A percentile compares a stretch with the other conserved stretches of the same genome.
phyloP scores from a whole-genome alignment of 2,113 vertebrate genomes.

The human (Homo sapiens) region GRCh38 chr5:159167501-159168000 shows the following conservation, averaged over 20 bases:
- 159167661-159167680: slow-evolving; percentile 27
- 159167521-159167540: neutral
- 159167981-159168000: slow-evolving; percentile 3
- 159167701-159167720: slow-evolving; percentile 12
- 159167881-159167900: slow-evolving; percentile 45
- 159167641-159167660: neutral
- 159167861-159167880: neutral
- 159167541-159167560: neutral
- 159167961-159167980: neutral
- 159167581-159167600: neutral
- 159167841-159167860: neutral
- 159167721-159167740: neutral
- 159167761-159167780: neutral
- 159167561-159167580: slow-evolving; percentile 13
- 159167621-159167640: neutral
- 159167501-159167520: neutral
- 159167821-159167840: neutral
- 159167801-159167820: neutral
- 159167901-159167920: slow-evolving; percentile 18
- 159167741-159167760: slow-evolving; percentile 6
- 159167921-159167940: neutral
- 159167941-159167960: neutral
- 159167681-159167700: neutral
- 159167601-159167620: neutral
- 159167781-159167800: neutral